A percentile compares a stretch with the other conserved stretches of the same genome.
Conservation (phyloP, 2,888 invertebrate genomes). For the Cistogaster globosa region DNA sequence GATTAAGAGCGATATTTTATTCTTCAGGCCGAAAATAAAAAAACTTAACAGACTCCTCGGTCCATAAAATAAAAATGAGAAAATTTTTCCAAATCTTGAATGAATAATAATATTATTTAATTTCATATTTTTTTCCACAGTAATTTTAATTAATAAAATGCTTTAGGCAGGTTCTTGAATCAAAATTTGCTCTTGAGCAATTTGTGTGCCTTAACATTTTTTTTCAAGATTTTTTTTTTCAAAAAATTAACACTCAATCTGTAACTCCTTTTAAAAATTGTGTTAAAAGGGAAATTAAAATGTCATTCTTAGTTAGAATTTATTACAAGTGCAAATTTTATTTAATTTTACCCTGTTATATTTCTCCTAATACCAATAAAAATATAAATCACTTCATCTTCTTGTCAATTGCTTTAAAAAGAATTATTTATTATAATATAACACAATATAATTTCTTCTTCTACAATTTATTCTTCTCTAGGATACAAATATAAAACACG, state of each 20-base stretch:
- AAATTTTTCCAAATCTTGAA: no score
- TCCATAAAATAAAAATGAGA: no score
- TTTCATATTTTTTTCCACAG: no score
- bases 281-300: slow-evolving; percentile 32
- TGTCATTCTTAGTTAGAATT: slow-evolving; percentile 14
- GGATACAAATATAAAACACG: slow-evolving; percentile 29
- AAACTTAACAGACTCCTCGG: no score
- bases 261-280: slow-evolving; percentile 12
- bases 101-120: no score
- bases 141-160: no score
- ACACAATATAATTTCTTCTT: slow-evolving; percentile 64
- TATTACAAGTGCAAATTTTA: slow-evolving; percentile 33
- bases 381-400: neutral
- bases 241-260: slow-evolving; percentile 17
- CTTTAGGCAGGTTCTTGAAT: no score
- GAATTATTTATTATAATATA: slow-evolving; percentile 53
- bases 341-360: neutral
- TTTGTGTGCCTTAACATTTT: no score
- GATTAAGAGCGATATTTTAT: no score
- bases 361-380: slow-evolving; percentile 35
- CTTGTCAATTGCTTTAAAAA: neutral
- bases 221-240: neutral
- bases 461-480: slow-evolving; percentile 27
- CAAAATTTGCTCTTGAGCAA: no score
- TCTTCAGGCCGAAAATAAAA: no score